A percentile compares a stretch with the other conserved stretches of the same genome.
These are phyloP conservation scores for Phalacrocorax aristotelis DNA, from an alignment of 2,113 vertebrate species.

Conservation along the genomic window DNA sequence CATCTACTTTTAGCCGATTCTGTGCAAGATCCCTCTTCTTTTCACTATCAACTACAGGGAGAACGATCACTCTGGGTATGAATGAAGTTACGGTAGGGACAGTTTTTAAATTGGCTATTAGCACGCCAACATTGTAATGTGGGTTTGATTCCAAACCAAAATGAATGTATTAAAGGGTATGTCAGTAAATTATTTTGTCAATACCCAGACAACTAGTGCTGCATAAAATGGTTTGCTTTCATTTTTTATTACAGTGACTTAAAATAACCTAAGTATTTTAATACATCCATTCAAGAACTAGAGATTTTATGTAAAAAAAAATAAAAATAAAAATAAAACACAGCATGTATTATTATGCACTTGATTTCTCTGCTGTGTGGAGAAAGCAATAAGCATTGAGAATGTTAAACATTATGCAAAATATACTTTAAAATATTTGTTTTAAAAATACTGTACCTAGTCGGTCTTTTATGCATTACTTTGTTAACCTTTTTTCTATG, in stretches of 20 bases:
- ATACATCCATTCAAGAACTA: constrained; percentile 71
- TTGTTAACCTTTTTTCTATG: constrained; percentile 90
- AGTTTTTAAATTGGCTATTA: constrained; percentile 52
- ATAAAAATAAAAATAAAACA: constrained; percentile 66
- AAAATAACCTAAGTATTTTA: constrained; percentile 78
- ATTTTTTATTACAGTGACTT: constrained; percentile 71
- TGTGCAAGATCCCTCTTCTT: constrained; percentile 16
- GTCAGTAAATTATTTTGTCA: constrained; percentile 77
- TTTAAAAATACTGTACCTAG: constrained; percentile 84
- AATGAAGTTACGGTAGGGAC: constrained; percentile 51
- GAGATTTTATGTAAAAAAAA: constrained; percentile 73
- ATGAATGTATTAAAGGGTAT: constrained; percentile 73
- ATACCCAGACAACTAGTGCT: constrained; percentile 73
- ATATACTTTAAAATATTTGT: constrained; percentile 82
- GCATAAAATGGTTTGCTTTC: constrained; percentile 65
- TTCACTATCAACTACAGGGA: constrained; percentile 27
- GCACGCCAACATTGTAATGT: constrained; percentile 39
- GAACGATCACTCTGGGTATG: constrained; percentile 53
- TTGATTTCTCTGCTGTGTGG: constrained; percentile 90
- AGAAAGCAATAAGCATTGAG: constrained; percentile 83
- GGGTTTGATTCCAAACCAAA: constrained; percentile 74
- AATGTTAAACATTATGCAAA: constrained; percentile 86
- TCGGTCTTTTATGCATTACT: constrained; percentile 75
- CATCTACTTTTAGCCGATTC: constrained; percentile 12
- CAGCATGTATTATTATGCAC: constrained; percentile 87